Base-by-base conservation (phyloP, 2,113 vertebrate species). In the Muscicapa adusta region DNA sequence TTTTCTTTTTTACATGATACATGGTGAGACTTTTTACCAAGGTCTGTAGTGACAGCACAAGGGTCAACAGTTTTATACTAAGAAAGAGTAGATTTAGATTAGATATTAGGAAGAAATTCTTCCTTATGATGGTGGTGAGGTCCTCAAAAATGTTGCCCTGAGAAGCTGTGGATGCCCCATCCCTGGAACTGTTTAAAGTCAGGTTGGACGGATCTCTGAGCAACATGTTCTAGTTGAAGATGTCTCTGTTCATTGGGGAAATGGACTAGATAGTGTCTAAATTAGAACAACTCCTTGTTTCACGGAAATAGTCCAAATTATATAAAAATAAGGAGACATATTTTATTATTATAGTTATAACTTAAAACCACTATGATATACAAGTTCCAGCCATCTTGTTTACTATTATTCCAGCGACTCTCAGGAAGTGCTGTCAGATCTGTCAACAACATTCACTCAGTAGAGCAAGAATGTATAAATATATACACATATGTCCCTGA, bases 191-290 rank as follows among this genome's bases (percentile, higher is more conserved):
- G 4, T n/a, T 89, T 24, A n/a, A 76, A 23, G 14, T 4, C 23
- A 48, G 8, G 17, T 9, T 43, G 45, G 16, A 42, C 7, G 11
- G 8, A 10, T 33, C 26, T 75, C 36, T 65, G 33, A 56, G 36
- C 24, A 40, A 20, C 16, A 5, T 34, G 8, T 19, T 42, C 18
- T 42, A 26, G 6, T 36, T 50, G 14, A 70, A 58, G 38, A 24
- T 12, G 11, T 25, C 4, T 1, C 18, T 63, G 38, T 18, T 10
- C 0, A 0, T 11, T 26, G 15, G 11, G 8, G 7, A 14, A 18
- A 48, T 31, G 7, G 6, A 36, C 29, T 38, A 45, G 17, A 40
- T 3, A 8, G 5, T 8, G 5, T 40, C 40, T 76, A 68, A 71
- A 63, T 40, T 79, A 54, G 18, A 61, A 38, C 43, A 51, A 24